Evolutionary conservation across 2,113 vertebrate genomes (phyloP).

Genomic region (Mormyrus iriodes): DNA sequence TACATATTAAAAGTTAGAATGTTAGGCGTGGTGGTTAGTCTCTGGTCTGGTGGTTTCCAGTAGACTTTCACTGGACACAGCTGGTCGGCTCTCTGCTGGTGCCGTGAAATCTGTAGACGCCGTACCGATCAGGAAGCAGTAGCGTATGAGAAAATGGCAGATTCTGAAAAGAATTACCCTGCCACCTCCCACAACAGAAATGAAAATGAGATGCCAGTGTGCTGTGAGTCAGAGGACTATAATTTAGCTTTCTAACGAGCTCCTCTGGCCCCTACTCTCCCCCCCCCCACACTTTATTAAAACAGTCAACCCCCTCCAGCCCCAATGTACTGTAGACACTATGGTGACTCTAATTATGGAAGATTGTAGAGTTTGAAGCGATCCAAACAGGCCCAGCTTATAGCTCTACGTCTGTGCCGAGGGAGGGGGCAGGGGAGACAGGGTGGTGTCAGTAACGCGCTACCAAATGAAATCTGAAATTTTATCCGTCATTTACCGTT

Average conservation of each 20-base stretch:
- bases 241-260: conserved; percentile 58
- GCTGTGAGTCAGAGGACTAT: conserved; percentile 54
- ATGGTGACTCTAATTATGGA: conserved; percentile 50
- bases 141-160: conserved; percentile 6
- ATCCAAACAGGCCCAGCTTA: conserved; percentile 29
- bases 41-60: not conserved
- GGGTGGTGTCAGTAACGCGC: not conserved
- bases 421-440: not conserved
- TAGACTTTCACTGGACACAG: not conserved
- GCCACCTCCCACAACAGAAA: not conserved
- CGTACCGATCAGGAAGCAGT: not conserved
- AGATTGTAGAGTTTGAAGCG: conserved; percentile 43
- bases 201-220: conserved; percentile 24
- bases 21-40: not conserved
- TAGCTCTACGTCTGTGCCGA: conserved; percentile 19
- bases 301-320: conserved; percentile 26
- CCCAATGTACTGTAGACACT: not conserved
- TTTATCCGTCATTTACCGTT: not conserved
- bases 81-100: not conserved
- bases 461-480: conserved; percentile 13
- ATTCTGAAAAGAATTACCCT: not conserved
- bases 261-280: conserved; percentile 27
- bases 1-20: not conserved
- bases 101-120: not conserved
- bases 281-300: conserved; percentile 41